Percentiles rank a stretch among this genome's conserved stretches.
phyloP scores from a whole-genome alignment of 1,140 invertebrate species.

The Neodiprion pinetum region DNA sequence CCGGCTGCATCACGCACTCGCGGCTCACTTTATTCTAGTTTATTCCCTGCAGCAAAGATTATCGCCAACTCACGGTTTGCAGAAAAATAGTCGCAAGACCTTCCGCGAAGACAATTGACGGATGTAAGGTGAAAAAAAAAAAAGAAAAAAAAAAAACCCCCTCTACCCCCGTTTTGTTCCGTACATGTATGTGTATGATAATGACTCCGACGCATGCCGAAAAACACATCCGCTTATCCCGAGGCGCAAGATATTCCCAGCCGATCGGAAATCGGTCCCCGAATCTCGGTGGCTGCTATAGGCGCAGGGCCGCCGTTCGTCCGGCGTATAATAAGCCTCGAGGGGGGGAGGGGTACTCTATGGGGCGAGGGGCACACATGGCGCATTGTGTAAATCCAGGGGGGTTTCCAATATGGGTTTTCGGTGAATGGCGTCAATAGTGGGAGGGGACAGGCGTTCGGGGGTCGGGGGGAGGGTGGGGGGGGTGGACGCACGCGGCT shows the following conservation, averaged over 20 bases:
- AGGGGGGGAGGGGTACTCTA: neutral
- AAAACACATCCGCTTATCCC: neutral
- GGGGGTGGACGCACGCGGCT: conserved; percentile 37
- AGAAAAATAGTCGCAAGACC: too few relatives aligned
- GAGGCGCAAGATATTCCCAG: neutral
- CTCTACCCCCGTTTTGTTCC: too few relatives aligned
- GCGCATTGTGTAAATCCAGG: conserved; percentile 37
- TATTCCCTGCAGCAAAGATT: neutral
- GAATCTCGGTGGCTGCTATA: neutral
- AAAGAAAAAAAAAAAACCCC: too few relatives aligned
- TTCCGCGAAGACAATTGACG: too few relatives aligned
- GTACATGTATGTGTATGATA: too few relatives aligned
- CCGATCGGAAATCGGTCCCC: conserved; percentile 3
- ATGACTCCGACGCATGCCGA: too few relatives aligned
- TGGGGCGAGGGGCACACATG: conserved; percentile 33
- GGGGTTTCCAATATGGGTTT: conserved; percentile 40
- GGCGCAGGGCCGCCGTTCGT: neutral
- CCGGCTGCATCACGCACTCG: conserved; percentile 27
- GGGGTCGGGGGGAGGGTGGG: conserved; percentile 38
- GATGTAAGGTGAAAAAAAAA: too few relatives aligned
- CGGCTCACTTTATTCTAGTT: conserved; percentile 31
- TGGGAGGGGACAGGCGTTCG: conserved; percentile 48
- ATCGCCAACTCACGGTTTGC: too few relatives aligned
- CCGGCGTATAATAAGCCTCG: neutral
- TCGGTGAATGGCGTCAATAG: conserved; percentile 54